Conservation (phyloP, 2,797 vertebrate genomes). For the Moxostoma hubbsi region DNA sequence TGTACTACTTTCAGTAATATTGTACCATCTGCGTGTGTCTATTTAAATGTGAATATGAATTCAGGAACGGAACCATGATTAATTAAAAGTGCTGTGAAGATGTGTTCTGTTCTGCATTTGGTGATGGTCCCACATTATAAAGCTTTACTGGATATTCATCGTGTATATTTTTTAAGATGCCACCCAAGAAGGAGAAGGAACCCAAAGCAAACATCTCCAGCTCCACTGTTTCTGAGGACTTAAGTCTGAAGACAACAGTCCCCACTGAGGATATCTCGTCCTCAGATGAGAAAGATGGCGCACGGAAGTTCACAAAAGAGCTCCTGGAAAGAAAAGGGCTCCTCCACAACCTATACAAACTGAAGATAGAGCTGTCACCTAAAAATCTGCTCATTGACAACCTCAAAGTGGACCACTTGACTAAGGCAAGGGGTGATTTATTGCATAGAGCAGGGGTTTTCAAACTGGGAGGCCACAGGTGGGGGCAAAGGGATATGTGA, state of each 20-base stretch:
- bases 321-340: constrained; percentile 92
- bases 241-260: constrained; percentile 95
- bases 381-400: constrained; percentile 94
- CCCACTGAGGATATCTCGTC: constrained; percentile 96
- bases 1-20: no score
- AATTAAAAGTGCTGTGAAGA: not conserved
- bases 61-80: no score
- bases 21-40: no score
- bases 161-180: constrained; percentile 73
- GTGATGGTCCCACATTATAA: not conserved
- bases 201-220: constrained; percentile 85
- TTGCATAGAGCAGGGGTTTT: not conserved
- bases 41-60: no score
- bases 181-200: constrained; percentile 78
- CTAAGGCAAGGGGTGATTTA: constrained; percentile 80
- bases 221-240: constrained; percentile 94
- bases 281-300: constrained; percentile 79
- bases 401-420: constrained; percentile 92
- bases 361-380: constrained; percentile 94
- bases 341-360: constrained; percentile 87
- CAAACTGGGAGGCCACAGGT: no score
- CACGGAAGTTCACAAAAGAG: constrained; percentile 88
- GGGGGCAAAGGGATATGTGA: no score
- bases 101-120: not conserved
- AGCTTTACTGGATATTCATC: no score